Base-by-base conservation (phyloP, 2,113 vertebrate genomes). In the Synodontis membranacea region DNA sequence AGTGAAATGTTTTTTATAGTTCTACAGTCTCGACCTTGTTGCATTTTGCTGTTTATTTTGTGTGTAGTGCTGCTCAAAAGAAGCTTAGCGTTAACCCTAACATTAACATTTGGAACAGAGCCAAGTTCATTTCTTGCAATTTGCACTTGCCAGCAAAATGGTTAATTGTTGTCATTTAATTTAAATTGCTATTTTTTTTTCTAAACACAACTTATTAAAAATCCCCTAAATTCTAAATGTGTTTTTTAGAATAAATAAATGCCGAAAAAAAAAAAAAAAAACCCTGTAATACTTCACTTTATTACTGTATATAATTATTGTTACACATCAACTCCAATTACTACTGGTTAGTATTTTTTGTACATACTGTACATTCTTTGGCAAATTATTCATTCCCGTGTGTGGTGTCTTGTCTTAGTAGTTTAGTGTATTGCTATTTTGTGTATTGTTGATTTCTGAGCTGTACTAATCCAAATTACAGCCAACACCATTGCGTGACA, bases 41-140 rank as follows among this genome's bases (percentile, higher is more conserved):
- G 14, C 21, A 44, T 74, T 42, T 46, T 75, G 42, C 25, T 46
- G 25, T 46, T 72, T 5, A 72, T 72, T 72, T 46, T 5, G 11
- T 12, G 1, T 28, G 25, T n/a, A 28, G 4, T 25, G 19, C 21
- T 42, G 68, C 37, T 46, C 25, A n/a, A 11, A 10, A 8, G 21
- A 23, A 72, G 19, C 37, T 72, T 46, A n/a, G 72, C 72, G n/a
- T 46, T 75, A 46, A 75, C 42, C 72, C 72, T 46, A 75, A 75
- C 23, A 17, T 75, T 5, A 46, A 42, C 23, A 75, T 75, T 48
- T 46, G 72, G 72, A 75, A 75, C 17, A 75, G 72, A n/a, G 42
- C 72, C 72, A 75, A 75, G 42, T 28, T 46, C 28, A 46, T 75
- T 75, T 48, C 25, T 46, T 75, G 72, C 42, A 48, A 75, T 75